These are phyloP conservation scores for Prionace glauca DNA, from an alignment of 2,797 vertebrate genomes.

Conservation along the genomic window DNA sequence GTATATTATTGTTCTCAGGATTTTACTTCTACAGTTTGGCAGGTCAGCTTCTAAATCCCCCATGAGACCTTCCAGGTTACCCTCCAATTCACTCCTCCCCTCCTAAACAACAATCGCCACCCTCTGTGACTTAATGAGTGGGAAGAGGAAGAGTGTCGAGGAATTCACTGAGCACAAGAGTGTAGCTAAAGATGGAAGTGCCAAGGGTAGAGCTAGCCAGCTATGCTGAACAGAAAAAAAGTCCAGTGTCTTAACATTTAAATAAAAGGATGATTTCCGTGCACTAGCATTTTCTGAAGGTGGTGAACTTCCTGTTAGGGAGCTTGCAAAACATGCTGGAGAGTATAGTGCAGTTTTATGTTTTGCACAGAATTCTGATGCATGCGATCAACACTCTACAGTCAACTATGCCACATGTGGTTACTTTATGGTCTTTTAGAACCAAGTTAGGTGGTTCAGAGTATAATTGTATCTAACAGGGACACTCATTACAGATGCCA, in stretches of 20 bases:
- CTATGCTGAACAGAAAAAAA: neutral
- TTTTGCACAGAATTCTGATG: neutral
- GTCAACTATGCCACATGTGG: neutral
- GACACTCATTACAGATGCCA: neutral
- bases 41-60: slow-evolving; percentile 94
- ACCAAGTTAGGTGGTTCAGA: neutral
- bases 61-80: slow-evolving; percentile 89
- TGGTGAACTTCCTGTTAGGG: neutral
- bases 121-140: neutral
- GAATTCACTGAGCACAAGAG: neutral
- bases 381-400: neutral
- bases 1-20: slow-evolving; percentile 83
- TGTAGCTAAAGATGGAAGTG: neutral
- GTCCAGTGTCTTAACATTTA: neutral
- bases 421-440: neutral
- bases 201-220: neutral
- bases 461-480: neutral
- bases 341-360: neutral
- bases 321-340: neutral
- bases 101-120: neutral
- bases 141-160: neutral
- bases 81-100: slow-evolving; percentile 61
- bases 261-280: neutral
- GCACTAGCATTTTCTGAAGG: neutral
- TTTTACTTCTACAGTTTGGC: slow-evolving; percentile 97